Evolutionary conservation across 2,797 vertebrate species (phyloP).

Genomic region (Cyclura pinguis): DNA sequence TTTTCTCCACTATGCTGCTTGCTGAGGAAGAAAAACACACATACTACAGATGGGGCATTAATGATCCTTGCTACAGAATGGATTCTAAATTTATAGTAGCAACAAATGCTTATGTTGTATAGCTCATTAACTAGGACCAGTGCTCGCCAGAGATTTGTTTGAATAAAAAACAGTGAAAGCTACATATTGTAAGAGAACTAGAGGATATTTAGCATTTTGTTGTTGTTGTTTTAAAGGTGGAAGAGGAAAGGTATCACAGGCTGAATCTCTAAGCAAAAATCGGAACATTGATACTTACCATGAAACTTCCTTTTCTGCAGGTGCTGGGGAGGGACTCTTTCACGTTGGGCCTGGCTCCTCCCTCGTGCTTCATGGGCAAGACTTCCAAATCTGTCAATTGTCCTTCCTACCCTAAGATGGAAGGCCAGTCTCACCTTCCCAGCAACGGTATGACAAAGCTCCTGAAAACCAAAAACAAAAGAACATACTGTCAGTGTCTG

Average conservation of each 20-base stretch:
- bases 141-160: conserved; percentile 35
- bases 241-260: neutral
- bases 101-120: conserved; percentile 46
- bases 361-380: too few species aligned
- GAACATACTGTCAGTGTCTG: too few species aligned
- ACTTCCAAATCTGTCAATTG: too few species aligned
- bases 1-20: neutral
- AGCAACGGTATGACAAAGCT: too few species aligned
- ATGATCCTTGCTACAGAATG: conserved; percentile 22
- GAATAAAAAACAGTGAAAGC: conserved; percentile 51
- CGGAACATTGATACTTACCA: too few species aligned
- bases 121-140: conserved; percentile 46
- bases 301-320: too few species aligned
- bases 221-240: neutral
- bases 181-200: neutral
- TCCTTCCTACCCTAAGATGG: too few species aligned
- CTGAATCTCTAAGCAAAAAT: neutral
- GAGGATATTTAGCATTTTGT: conserved; percentile 11
- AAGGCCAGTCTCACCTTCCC: too few species aligned
- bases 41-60: conserved; percentile 5
- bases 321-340: too few species aligned
- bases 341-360: too few species aligned
- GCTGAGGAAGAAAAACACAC: conserved; percentile 19
- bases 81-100: conserved; percentile 39
- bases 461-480: too few species aligned